These are phyloP conservation scores for Ameiurus melas DNA, from an alignment of 2,113 vertebrate species.

Conservation along the genomic window DNA sequence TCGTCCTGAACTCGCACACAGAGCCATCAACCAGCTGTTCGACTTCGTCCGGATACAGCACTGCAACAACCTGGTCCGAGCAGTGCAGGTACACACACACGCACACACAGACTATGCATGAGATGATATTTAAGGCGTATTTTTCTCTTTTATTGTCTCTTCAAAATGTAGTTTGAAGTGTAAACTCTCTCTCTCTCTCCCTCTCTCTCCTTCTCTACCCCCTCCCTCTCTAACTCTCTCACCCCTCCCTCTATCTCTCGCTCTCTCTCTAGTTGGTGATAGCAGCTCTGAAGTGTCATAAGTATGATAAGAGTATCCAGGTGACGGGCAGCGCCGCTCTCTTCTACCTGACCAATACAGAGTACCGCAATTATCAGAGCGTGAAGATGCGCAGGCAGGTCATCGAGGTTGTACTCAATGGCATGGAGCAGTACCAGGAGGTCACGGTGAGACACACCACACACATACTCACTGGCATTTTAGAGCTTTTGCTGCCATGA, in stretches of 20 bases:
- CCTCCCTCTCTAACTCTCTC: neutral
- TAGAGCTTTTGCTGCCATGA: neutral
- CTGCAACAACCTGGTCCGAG: constrained; percentile 89
- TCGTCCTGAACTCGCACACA: constrained; percentile 88
- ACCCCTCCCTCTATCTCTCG: neutral
- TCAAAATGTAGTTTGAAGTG: neutral
- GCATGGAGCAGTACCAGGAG: constrained; percentile 98
- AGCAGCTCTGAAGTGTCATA: constrained; percentile 91
- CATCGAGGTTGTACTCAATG: constrained; percentile 94
- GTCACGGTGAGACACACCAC: constrained; percentile 83
- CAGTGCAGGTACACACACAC: constrained; percentile 79
- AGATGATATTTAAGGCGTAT: neutral
- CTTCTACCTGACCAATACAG: constrained; percentile 95
- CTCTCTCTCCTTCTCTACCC: neutral
- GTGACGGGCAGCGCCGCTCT: constrained; percentile 93
- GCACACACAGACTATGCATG: neutral
- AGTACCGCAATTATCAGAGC: constrained; percentile 92
- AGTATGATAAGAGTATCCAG: constrained; percentile 95
- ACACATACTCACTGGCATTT: neutral
- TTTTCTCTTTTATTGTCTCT: neutral
- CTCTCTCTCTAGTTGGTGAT: constrained; percentile 83
- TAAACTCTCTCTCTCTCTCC: neutral
- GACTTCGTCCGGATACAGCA: constrained; percentile 94
- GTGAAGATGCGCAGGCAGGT: constrained; percentile 86
- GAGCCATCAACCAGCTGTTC: constrained; percentile 95